Base-by-base conservation (phyloP, 1,140 invertebrate genomes). In the Anastrepha obliqua region DNA sequence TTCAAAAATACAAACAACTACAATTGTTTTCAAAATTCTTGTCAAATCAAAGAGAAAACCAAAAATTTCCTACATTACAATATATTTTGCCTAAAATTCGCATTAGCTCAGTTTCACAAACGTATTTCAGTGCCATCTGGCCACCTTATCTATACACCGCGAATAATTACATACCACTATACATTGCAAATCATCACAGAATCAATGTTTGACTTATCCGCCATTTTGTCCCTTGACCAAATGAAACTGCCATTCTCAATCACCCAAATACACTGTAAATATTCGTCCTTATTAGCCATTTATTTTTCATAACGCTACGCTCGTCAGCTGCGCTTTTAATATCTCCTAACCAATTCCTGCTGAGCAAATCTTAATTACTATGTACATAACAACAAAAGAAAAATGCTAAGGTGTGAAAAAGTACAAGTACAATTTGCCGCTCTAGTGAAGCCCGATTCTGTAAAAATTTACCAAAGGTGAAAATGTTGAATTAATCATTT, bases 291-390 rank as follows among this genome's bases (percentile, higher is more conserved):
- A n/a, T 42, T 81, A 20, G 47, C 7, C 74, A 81, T 58, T 55
- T 81, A 55, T 55, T 81, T 81, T 55, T 81, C 42, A 42, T 81
- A 81, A 81, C 44, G 47, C n/a, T n/a, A 58, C 74, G 47, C 42
- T 81, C 74, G 74, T 81, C 74, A 81, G 74, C 74, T 81, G 74
- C 74, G 74, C 74, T 81, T 81, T 81, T 81, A 81, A 81, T 55
- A 81, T 81, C 74, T 42, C 47, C 74, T 81, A 81, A 81, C 47
- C 74, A 81, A 55, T 47, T 29, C 20, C 74, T 55, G 74, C 74
- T 81, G 74, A 81, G 47, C 42, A 51, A 51, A 55, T 29, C 20
- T 55, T 20, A 81, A 51, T 81, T 81, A 81, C 47, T 81, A 47
- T 81, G 74, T 81, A 81, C 47, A 81, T 81, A 81, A 81, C 74